Conservation (phyloP, 2,113 vertebrate genomes). For the Origma solitaria region DNA sequence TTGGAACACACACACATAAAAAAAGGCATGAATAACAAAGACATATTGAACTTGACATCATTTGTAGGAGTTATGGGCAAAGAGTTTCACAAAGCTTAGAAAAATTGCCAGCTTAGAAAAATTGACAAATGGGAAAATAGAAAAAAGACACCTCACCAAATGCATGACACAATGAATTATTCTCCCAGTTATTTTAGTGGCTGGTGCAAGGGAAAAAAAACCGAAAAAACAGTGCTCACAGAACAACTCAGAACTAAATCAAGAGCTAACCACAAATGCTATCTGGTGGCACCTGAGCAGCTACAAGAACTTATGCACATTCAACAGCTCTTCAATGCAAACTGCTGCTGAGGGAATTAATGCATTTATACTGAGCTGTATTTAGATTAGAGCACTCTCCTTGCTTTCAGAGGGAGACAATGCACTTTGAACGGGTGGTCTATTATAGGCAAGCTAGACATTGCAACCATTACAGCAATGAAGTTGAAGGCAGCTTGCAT, state of each 20-base stretch:
- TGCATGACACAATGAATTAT: not conserved
- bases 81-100: not conserved
- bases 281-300: not conserved
- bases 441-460: not conserved
- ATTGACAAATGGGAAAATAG: not conserved
- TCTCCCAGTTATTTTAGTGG: not conserved
- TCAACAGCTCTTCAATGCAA: not conserved
- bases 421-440: not conserved
- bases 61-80: not conserved
- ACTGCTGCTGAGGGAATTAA: not conserved
- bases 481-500: not conserved
- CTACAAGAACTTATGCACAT: not conserved
- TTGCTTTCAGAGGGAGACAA: not conserved
- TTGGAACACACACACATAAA: not conserved
- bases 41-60: not conserved
- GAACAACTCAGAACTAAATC: not conserved
- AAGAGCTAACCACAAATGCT: not conserved
- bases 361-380: not conserved
- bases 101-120: slow-evolving; percentile 7
- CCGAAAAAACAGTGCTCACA: not conserved
- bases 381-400: not conserved
- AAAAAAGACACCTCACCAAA: not conserved
- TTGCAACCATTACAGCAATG: not conserved
- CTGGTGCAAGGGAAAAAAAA: not conserved
- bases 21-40: not conserved